Conservation (phyloP, 2,113 vertebrate species). For the Dissostichus mawsoni region DNA sequence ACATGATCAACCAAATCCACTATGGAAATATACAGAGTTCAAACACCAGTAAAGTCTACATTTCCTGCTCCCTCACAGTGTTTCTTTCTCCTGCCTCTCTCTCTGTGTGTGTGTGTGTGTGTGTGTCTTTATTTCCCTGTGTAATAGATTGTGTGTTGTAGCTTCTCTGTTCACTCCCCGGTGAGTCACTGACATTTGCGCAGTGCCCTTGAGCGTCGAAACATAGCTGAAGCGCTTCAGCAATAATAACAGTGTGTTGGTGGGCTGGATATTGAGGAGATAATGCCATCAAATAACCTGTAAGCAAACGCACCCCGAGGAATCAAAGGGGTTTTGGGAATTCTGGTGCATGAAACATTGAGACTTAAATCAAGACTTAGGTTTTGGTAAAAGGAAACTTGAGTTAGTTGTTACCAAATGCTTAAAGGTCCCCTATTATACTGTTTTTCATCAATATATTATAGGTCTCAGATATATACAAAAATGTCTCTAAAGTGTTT, state of each 20-base stretch:
- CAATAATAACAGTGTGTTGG: slow-evolving; percentile 36
- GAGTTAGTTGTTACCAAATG: no score
- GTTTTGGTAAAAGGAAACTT: no score
- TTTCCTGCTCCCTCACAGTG: background rate
- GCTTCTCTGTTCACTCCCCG: slow-evolving; percentile 35
- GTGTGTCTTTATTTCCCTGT: slow-evolving; percentile 29
- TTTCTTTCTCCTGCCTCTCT: background rate
- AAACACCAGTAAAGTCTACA: background rate
- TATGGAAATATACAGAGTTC: background rate
- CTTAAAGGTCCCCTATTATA: no score
- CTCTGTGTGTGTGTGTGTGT: background rate
- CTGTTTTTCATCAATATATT: no score
- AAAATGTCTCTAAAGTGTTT: no score
- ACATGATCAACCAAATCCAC: background rate
- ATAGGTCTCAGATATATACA: no score
- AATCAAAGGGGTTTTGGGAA: background rate
- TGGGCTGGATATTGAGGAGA: slow-evolving; percentile 31
- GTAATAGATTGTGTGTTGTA: slow-evolving; percentile 37
- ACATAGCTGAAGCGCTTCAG: slow-evolving; percentile 30
- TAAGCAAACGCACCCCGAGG: slow-evolving; percentile 24
- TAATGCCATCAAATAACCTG: slow-evolving; percentile 8
- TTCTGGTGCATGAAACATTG: background rate
- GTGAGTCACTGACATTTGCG: slow-evolving; percentile 64
- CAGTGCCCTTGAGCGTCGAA: slow-evolving; percentile 58
- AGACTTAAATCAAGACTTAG: no score